These are phyloP conservation scores for Anser brachyrhynchus DNA, from an alignment of 2,113 vertebrate genomes.

Conservation along the genomic window DNA sequence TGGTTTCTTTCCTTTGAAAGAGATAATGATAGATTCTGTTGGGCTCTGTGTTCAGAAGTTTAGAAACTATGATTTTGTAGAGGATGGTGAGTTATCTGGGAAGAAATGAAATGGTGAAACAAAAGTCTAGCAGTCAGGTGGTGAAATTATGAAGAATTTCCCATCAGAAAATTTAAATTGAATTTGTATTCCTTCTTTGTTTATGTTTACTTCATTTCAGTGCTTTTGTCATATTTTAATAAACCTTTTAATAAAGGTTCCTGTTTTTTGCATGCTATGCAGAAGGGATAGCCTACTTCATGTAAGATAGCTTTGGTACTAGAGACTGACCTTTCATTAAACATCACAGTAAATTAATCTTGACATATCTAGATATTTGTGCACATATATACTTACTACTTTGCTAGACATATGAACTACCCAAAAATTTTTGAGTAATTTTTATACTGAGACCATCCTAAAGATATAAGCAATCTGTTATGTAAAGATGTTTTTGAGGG, in stretches of 20 bases:
- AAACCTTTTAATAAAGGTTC: not conserved
- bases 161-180: not conserved
- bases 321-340: not conserved
- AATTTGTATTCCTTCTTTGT: not conserved
- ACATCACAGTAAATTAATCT: not conserved
- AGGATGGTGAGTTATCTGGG: not conserved
- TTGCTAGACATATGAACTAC: not conserved
- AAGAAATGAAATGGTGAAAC: not conserved
- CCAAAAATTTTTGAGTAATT: not conserved
- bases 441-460: not conserved
- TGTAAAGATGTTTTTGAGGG: not conserved
- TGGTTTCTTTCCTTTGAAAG: not conserved
- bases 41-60: not conserved
- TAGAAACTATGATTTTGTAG: not conserved
- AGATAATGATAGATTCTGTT: not conserved
- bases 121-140: not conserved
- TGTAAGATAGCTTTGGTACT: not conserved
- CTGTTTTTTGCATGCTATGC: not conserved
- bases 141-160: not conserved
- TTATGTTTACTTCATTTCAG: not conserved
- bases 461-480: not conserved
- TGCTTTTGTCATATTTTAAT: not conserved
- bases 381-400: not conserved
- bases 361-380: not conserved
- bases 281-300: not conserved